phyloP scores from a whole-genome alignment of 92 coral and sea anemone genomes.

The Siderastrea siderea region DNA sequence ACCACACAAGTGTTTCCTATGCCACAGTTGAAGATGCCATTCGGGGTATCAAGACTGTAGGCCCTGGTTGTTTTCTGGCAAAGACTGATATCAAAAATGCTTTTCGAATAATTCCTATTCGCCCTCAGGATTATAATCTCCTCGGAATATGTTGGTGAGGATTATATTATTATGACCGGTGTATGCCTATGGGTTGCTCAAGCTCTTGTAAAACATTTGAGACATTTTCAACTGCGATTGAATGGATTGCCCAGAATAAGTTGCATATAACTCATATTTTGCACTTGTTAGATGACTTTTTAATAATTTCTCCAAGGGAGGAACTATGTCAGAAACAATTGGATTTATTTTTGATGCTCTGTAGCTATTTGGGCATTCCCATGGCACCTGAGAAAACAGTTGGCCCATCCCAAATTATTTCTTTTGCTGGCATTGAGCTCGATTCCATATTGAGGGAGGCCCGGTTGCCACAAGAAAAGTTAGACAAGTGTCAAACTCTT shows the following conservation, averaged over 20 bases:
- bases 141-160: conserved; percentile 24
- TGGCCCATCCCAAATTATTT: conserved; percentile 32
- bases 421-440: conserved; percentile 57
- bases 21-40: conserved; percentile 67
- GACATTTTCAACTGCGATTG: conserved; percentile 31
- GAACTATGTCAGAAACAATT: conserved; percentile 37
- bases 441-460: conserved; percentile 63
- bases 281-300: conserved; percentile 73
- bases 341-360: conserved; percentile 43
- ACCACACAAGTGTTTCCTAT: conserved; percentile 25
- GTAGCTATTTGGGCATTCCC: conserved; percentile 60
- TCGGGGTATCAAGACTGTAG: conserved; percentile 6
- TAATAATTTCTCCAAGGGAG: conserved; percentile 52
- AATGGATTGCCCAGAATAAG: conserved; percentile 48
- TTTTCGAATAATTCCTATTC: conserved; percentile 33
- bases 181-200: conserved; percentile 42
- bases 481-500: conserved; percentile 14
- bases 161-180: conserved; percentile 15
- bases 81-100: conserved; percentile 23
- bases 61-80: conserved; percentile 6
- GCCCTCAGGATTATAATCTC: conserved; percentile 15
- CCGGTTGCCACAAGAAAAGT: conserved; percentile 63
- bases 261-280: conserved; percentile 34
- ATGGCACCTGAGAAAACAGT: conserved; percentile 76
- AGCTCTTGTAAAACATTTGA: conserved; percentile 43